These are phyloP conservation scores for Xiphorhynchus elegans DNA, from an alignment of 2,113 vertebrate genomes.

Conservation along the genomic window DNA sequence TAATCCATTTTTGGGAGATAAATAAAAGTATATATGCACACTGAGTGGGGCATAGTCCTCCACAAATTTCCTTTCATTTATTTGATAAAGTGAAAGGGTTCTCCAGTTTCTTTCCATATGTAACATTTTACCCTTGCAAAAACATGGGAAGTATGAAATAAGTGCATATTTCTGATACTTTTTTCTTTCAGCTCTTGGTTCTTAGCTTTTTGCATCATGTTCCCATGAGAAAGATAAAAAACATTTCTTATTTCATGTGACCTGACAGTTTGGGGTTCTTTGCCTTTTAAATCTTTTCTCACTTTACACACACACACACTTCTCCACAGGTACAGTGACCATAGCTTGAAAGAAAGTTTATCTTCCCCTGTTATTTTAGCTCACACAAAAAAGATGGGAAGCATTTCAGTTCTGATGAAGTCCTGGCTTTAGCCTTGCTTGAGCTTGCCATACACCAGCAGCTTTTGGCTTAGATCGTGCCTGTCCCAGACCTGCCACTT, in stretches of 20 bases:
- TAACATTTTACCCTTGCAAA: not conserved
- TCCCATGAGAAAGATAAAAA: not conserved
- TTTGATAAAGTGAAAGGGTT: not conserved
- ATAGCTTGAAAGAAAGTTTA: not conserved
- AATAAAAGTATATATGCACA: not conserved
- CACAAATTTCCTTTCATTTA: not conserved
- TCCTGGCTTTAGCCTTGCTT: not conserved
- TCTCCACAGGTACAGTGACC: not conserved
- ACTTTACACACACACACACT: not conserved
- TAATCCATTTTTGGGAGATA: not conserved
- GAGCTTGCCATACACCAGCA: rapidly evolving
- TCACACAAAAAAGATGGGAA: not conserved
- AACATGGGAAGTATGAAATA: not conserved
- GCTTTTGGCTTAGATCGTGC: rapidly evolving
- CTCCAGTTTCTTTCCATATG: not conserved
- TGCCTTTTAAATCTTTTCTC: not conserved
- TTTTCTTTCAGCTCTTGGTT: not conserved
- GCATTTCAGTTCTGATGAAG: not conserved
- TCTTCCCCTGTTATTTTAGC: not conserved
- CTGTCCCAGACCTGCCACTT: not conserved
- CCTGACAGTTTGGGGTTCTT: not conserved
- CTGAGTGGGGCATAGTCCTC: not conserved
- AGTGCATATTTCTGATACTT: not conserved
- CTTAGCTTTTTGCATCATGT: not conserved
- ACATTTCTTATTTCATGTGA: not conserved